Conservation (phyloP, 1,140 invertebrate species). For the Apis cerana region DNA sequence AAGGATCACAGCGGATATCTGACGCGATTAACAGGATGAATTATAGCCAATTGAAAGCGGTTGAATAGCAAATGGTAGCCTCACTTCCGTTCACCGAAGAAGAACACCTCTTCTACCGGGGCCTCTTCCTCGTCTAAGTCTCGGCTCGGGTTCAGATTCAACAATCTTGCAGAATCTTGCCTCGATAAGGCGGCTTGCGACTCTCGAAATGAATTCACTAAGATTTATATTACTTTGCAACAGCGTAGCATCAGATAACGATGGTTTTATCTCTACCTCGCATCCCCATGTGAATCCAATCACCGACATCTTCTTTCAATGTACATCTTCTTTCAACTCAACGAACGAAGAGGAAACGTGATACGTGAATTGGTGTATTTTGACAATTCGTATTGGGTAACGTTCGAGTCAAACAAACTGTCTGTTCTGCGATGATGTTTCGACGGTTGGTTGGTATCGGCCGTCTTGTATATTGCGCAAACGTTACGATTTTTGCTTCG, state of each 20-base stretch:
- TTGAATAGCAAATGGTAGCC: conserved; percentile 29
- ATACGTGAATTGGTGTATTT: background rate
- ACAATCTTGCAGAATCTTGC: background rate
- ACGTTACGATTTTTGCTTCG: background rate
- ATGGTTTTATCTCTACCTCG: conserved; percentile 13
- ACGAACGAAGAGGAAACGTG: background rate
- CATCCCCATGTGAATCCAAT: conserved; percentile 1
- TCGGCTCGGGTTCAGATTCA: conserved; percentile 34
- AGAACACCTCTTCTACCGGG: background rate
- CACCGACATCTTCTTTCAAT: too few relatives aligned
- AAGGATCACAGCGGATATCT: background rate
- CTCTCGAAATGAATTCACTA: conserved; percentile 32
- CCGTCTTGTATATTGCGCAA: background rate
- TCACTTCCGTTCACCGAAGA: conserved; percentile 29
- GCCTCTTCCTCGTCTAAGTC: conserved; percentile 30
- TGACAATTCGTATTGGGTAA: background rate
- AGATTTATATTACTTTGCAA: conserved; percentile 20
- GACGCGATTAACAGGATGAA: conserved; percentile 48
- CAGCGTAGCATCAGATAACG: background rate
- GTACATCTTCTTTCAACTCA: background rate
- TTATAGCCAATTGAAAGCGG: conserved; percentile 36
- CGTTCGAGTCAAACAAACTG: background rate
- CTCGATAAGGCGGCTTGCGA: background rate
- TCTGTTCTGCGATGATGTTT: background rate
- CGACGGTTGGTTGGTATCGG: too few relatives aligned